Evolutionary conservation across 2,888 invertebrate genomes (phyloP).

Genomic region (Cerceris ruficornis): DNA sequence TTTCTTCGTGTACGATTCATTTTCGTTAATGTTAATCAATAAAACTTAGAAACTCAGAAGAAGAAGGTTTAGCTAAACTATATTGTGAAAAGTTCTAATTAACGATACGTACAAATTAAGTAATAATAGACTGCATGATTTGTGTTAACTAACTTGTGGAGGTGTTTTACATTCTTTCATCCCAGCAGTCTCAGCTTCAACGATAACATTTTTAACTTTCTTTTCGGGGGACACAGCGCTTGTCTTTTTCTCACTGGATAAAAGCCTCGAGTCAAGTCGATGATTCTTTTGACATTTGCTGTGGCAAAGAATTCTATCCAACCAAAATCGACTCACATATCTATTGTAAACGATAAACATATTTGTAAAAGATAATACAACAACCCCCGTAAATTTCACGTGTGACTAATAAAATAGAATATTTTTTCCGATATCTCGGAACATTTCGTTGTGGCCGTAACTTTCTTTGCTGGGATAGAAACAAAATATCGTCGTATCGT

Average conservation of each 20-base stretch:
- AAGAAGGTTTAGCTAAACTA: too few relatives aligned
- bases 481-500: constrained; percentile 55
- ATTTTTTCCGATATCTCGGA: constrained; percentile 27
- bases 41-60: too few relatives aligned
- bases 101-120: too few relatives aligned
- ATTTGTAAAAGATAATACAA: constrained; percentile 10
- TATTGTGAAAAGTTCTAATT: too few relatives aligned
- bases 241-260: constrained; percentile 14
- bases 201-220: neutral
- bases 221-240: neutral
- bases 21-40: too few relatives aligned
- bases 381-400: neutral
- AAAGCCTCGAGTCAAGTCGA: constrained; percentile 22
- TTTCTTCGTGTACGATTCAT: too few relatives aligned
- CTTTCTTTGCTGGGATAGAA: constrained; percentile 25
- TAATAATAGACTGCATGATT: neutral
- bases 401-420: constrained; percentile 28
- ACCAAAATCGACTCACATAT: constrained; percentile 21
- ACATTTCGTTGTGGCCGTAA: constrained; percentile 43
- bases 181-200: constrained; percentile 19
- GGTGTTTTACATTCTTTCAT: constrained; percentile 46
- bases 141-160: constrained; percentile 46
- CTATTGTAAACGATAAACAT: constrained; percentile 40
- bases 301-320: constrained; percentile 23
- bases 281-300: constrained; percentile 16